Evolutionary conservation across 2,113 vertebrate species (phyloP).

Genomic region (Chloebia gouldiae): DNA sequence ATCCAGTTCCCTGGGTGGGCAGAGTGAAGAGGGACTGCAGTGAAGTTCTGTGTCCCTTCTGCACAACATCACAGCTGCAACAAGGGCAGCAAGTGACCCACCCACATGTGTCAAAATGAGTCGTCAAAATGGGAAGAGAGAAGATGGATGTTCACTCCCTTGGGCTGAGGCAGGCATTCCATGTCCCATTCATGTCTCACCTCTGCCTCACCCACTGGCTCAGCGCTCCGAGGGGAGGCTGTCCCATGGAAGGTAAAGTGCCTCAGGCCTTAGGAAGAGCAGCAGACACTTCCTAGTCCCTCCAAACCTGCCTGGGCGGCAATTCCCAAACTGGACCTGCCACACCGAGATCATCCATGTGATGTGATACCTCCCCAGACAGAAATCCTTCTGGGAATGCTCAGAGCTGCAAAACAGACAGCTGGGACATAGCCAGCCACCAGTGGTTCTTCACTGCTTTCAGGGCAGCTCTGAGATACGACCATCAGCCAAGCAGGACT

Average conservation of each 20-base stretch:
- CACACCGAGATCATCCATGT: fast-evolving
- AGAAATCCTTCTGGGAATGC: not conserved
- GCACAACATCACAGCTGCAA: not conserved
- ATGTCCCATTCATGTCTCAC: not conserved
- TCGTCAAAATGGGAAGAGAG: not conserved
- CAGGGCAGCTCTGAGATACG: not conserved
- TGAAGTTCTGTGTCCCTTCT: not conserved
- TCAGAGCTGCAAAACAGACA: not conserved
- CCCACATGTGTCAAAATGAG: not conserved
- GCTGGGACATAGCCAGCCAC: not conserved
- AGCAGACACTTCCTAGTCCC: not conserved
- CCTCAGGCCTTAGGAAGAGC: not conserved
- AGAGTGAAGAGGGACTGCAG: not conserved
- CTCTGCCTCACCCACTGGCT: fast-evolving
- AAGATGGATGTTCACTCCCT: not conserved
- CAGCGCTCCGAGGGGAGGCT: not conserved
- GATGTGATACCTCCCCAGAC: fast-evolving
- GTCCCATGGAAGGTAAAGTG: not conserved
- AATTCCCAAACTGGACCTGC: fast-evolving
- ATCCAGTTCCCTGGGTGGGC: fast-evolving
- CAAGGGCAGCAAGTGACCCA: not conserved
- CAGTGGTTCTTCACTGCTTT: not conserved
- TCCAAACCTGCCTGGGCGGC: not conserved
- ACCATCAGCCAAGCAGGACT: not conserved
- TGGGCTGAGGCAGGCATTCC: not conserved